Evolutionary conservation across 2,113 vertebrate genomes (phyloP), one percentile per base, ranked within the genome.

Genomic region (Seriola aureovittata): DNA sequence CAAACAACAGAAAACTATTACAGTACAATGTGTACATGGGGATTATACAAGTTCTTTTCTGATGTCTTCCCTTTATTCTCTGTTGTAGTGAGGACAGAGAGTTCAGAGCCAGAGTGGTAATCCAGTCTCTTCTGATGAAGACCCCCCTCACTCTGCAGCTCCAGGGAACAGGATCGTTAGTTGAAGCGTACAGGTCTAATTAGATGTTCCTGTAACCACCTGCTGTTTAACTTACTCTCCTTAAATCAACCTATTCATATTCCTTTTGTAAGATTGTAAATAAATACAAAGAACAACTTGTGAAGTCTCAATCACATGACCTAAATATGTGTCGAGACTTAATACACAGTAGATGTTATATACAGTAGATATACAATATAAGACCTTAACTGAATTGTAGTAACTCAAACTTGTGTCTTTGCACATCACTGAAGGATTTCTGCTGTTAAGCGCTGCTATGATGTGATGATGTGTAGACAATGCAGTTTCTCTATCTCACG

Each of bases 101-200:
- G 12, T 97, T 96, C 3, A 91, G 92, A 85, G 82, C 95, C 7
- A 42, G 4, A 0, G 34, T 97, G 85, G 92, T 85, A 0, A 78
- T 99, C 46, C 93, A 87, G 4, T 97, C 97, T 2, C 70, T 93
- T 86, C 94, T 99, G 29, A 95, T 96, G 19, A 97, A 97, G 92
- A 89, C 72, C 1, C 82, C 93, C 0, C 92, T 96, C 78, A 80
- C 65, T 10, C 85, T 99, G 21, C 82, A 73, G 23, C 38, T 99
- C 72, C 85, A 77, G 54, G 98, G 97, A 66, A 87, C 1, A 13
- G 98, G 97, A 78, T 96, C 94, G 0, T 91, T 93, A 0, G 84
- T 96, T 0, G 93, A 94, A 10, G 29, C 1, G 7, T 48, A 77
- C 70, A 78, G 1, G 19, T 62, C 25, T 0, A 59, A 40, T 34